Base-by-base conservation (phyloP, 2,113 vertebrate species). In the Otus sunia region DNA sequence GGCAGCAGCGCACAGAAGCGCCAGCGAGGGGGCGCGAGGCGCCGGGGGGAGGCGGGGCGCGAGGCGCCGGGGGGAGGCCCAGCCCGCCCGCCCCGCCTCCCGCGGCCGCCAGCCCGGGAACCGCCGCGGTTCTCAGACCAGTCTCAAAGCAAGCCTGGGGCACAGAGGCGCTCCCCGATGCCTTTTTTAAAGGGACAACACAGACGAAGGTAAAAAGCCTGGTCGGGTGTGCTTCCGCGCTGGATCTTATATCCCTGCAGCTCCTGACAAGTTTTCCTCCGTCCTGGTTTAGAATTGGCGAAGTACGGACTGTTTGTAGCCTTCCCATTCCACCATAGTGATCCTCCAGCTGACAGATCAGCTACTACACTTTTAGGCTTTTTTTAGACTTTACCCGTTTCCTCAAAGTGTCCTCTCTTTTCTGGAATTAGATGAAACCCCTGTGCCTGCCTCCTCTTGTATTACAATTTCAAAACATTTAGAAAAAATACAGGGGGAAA, bases 81-180 rank as follows among this genome's bases (percentile, higher is more conserved):
- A 18, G 39, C 27, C 41, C 19, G 12, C 17, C 14, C 18, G 4
- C 15, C 50, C 56, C 1, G 0, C 49, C 43, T 50, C 36, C 36
- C 47, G 3, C 62, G 0, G 5, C 27, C 7, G 4, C 1, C 0
- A 14, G 60, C 17, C 9, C 19, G 0, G 14, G 74, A 18, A 29
- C 4, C 55, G 8, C 55, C 20, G 7, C 14, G 1, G 2, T 26
- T 76, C 27, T 43, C 30, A 22, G 3, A 13, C 4, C 37, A 8
- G 3, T 3, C 41, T 37, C 53, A 15, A 29, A 72, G 19, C 14
- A 53, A 77, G 55, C 12, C 12, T 25, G 36, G 26, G 47, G 50
- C 25, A 25, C 34, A 23, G 30, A 25, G 55, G 34, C 6, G 5
- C 17, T 68, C 12, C 15, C 11, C 6, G 9, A 3, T 25, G 19